A percentile compares a stretch with the other conserved stretches of the same genome.
phyloP scores from a whole-genome alignment of 2,113 vertebrate species.

The Odontophorus gujanensis region DNA sequence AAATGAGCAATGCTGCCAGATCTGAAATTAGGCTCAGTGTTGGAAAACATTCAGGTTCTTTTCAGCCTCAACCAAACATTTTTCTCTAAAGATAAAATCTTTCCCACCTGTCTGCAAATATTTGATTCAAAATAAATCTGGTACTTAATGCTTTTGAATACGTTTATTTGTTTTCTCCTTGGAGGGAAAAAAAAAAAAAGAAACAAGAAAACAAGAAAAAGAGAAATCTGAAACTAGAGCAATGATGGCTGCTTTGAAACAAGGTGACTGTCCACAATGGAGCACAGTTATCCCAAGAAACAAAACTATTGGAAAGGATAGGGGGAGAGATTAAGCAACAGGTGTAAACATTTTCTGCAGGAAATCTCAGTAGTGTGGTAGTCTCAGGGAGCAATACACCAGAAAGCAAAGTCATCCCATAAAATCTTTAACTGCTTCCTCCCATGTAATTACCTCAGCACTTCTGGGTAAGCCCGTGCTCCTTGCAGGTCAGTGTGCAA shows the following conservation, averaged over 20 bases:
- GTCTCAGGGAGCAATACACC: not conserved
- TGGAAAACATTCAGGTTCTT: conserved; percentile 46
- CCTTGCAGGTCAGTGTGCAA: not conserved
- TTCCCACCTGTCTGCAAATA: conserved; percentile 32
- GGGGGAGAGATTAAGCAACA: not conserved
- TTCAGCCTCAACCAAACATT: conserved; percentile 29
- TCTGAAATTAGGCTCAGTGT: conserved; percentile 2
- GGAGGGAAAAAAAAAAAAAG: too few relatives aligned
- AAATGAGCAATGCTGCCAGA: not conserved
- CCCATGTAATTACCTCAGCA: not conserved
- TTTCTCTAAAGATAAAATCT: conserved; percentile 47
- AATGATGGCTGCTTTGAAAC: not conserved
- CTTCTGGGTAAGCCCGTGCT: not conserved
- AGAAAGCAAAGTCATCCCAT: not conserved
- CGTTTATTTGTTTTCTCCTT: not conserved
- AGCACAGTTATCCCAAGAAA: not conserved
- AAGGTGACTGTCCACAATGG: not conserved
- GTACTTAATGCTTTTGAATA: not conserved
- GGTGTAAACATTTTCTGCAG: not conserved
- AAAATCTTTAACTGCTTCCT: not conserved
- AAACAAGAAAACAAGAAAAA: not conserved
- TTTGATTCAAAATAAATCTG: conserved; percentile 27
- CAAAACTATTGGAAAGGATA: not conserved
- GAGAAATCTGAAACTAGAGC: not conserved
- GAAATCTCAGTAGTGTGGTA: not conserved